A percentile compares a stretch with the other conserved stretches of the same genome.
Evolutionary conservation across 2,888 invertebrate species (phyloP).

Genomic region (Anarsia innoxiella): DNA sequence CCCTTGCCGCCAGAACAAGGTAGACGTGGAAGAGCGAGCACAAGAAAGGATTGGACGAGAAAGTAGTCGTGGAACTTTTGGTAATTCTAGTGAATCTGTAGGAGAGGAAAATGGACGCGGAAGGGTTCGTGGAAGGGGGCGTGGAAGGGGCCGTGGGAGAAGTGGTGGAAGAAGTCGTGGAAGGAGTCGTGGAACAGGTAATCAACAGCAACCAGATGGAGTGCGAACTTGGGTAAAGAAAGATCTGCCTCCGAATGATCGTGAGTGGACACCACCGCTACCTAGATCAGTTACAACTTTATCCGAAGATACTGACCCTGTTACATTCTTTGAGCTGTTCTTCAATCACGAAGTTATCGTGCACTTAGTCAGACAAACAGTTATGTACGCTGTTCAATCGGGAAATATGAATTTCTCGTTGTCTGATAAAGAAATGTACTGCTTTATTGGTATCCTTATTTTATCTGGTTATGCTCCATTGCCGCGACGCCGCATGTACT

Average conservation of each 20-base stretch:
- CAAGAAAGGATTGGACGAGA: background rate
- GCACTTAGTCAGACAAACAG: slow-evolving; percentile 10
- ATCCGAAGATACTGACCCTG: background rate
- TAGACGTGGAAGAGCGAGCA: background rate
- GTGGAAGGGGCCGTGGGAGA: slow-evolving; percentile 1
- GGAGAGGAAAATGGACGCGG: background rate
- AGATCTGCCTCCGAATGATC: background rate
- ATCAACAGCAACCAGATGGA: slow-evolving; percentile 1
- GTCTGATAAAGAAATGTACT: slow-evolving; percentile 18
- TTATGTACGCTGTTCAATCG: slow-evolving; percentile 19
- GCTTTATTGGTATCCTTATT: slow-evolving; percentile 19
- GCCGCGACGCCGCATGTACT: slow-evolving; percentile 23
- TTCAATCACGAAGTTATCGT: slow-evolving; percentile 9
- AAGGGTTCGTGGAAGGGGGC: background rate
- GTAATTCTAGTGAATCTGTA: background rate
- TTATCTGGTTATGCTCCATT: slow-evolving; percentile 24
- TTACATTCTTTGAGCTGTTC: slow-evolving; percentile 12
- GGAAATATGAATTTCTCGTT: slow-evolving; percentile 15
- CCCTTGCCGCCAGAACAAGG: background rate
- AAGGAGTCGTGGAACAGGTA: background rate
- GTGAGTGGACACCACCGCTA: slow-evolving; percentile 1
- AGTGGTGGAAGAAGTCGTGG: background rate
- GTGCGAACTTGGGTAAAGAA: slow-evolving; percentile 3
- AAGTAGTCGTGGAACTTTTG: background rate
- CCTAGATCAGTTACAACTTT: slow-evolving; percentile 3